Evolutionary conservation across 2,113 vertebrate genomes (phyloP), one percentile per base, ranked within the genome.

Genomic region (Apodemus sylvaticus): DNA sequence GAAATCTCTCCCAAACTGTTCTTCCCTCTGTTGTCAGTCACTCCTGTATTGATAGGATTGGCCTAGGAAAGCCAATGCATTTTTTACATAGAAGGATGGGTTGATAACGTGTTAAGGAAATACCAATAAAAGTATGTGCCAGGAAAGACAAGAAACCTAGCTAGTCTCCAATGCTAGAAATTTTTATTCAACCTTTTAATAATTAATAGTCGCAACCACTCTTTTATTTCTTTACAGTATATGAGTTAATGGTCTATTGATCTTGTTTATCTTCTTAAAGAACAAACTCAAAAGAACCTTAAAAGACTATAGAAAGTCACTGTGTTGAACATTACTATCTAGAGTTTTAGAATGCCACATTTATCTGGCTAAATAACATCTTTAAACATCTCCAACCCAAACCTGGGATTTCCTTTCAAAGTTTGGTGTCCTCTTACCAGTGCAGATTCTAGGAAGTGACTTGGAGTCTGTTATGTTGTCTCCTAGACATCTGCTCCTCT

Each of bases 321-420:
- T 48, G 7, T 48, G 45, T 48, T 48, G 45, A 48, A 48, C 45
- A 48, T 48, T 70, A 86, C 13, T 76, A 51, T 53, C 24, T 79
- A 3, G 48, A 39, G 39, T 85, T 90, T 34, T 14, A 94, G 13
- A 78, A 78, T 31, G n/a, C n/a, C n/a, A 17, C 11, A 42, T 94
- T 36, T 91, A 31, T 55, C 64, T 62, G 24, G 45, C 24, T 64
- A 70, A 64, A 1, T 68, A 26, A 78, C 8, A 71, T 90, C 53
- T 95, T 93, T 39, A 71, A 29, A 51, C 87, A 9, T 24, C n/a
- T 89, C 62, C 77, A 94, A 91, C 55, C 4, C 17, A 81, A 94
- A 26, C 29, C 6, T 7, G 11, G 19, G 36, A 70, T 13, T 13
- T 91, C 68, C 87, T 48, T 48, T 51, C 19, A 3, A 78, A 86